Evolutionary conservation across 1,140 invertebrate genomes (phyloP).

Genomic region (Idris sp.): DNA sequence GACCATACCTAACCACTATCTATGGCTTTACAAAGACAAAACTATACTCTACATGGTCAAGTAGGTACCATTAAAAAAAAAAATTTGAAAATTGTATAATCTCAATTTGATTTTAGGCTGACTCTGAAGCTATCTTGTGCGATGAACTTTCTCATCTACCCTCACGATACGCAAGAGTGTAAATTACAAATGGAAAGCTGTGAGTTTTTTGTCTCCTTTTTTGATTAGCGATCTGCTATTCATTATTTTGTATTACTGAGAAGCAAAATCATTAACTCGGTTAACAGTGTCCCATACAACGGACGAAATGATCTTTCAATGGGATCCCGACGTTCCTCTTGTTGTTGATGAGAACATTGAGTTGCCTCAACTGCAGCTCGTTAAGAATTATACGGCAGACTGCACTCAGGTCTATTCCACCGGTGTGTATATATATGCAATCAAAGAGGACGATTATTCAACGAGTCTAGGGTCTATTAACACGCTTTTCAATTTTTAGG

Average conservation of each 20-base stretch:
- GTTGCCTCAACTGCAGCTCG: constrained; percentile 89
- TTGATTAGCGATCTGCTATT: too few species aligned
- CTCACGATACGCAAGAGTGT: constrained; percentile 94
- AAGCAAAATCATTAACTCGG: constrained; percentile 64
- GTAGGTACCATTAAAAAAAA: constrained; percentile 77
- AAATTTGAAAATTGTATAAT: background rate
- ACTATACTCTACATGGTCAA: constrained; percentile 93
- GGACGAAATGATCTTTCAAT: constrained; percentile 93
- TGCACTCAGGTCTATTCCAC: constrained; percentile 93
- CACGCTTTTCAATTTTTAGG: constrained; percentile 78
- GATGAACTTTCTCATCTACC: constrained; percentile 95
- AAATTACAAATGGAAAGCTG: constrained; percentile 94
- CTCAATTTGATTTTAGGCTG: constrained; percentile 78
- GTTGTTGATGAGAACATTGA: constrained; percentile 94
- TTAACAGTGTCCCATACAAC: constrained; percentile 91
- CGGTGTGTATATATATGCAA: constrained; percentile 77
- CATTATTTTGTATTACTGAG: too few species aligned
- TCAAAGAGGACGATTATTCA: background rate
- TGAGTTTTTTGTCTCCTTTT: constrained; percentile 83
- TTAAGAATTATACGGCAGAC: constrained; percentile 90
- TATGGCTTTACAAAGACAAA: constrained; percentile 93
- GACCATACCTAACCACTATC: constrained; percentile 94
- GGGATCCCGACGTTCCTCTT: constrained; percentile 92
- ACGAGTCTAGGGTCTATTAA: constrained; percentile 4
- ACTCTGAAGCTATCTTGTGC: constrained; percentile 90